A percentile compares a stretch with the other conserved stretches of the same genome.
Evolutionary conservation across 2,113 vertebrate genomes (phyloP).

Genomic region (Stercorarius parasiticus): DNA sequence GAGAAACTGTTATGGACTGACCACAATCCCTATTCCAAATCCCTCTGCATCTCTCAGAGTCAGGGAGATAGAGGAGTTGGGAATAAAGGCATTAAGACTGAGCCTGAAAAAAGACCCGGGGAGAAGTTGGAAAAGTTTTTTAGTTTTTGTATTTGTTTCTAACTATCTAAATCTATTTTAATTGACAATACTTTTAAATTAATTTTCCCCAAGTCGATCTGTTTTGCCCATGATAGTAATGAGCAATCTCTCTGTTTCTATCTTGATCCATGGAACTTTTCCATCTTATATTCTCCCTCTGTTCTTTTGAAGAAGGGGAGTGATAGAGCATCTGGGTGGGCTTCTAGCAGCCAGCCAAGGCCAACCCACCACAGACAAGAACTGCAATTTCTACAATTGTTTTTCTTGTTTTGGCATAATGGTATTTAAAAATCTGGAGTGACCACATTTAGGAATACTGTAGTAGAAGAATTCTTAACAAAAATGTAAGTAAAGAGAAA

Average conservation of each 20-base stretch:
- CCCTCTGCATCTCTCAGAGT: fast-evolving
- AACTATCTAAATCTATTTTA: neutral
- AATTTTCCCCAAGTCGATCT: neutral
- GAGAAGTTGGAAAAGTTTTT: neutral
- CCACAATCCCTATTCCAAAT: fast-evolving
- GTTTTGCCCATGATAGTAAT: neutral
- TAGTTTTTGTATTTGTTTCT: neutral
- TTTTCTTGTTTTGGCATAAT: neutral
- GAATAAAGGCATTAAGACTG: neutral
- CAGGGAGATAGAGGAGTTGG: neutral
- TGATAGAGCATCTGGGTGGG: neutral
- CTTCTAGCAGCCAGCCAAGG: neutral
- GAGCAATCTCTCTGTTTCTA: neutral
- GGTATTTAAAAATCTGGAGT: neutral
- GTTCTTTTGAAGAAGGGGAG: neutral
- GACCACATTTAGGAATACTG: neutral
- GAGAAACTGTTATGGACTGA: no score
- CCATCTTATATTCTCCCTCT: neutral
- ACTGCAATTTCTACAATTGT: neutral
- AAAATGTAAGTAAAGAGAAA: neutral
- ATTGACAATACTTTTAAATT: neutral
- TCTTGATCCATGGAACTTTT: neutral
- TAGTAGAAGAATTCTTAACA: neutral
- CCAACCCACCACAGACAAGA: neutral
- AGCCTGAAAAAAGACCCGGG: neutral